A percentile compares a stretch with the other conserved stretches of the same genome.
Conservation (phyloP, 1,140 invertebrate genomes). For the Mercenaria mercenaria region DNA sequence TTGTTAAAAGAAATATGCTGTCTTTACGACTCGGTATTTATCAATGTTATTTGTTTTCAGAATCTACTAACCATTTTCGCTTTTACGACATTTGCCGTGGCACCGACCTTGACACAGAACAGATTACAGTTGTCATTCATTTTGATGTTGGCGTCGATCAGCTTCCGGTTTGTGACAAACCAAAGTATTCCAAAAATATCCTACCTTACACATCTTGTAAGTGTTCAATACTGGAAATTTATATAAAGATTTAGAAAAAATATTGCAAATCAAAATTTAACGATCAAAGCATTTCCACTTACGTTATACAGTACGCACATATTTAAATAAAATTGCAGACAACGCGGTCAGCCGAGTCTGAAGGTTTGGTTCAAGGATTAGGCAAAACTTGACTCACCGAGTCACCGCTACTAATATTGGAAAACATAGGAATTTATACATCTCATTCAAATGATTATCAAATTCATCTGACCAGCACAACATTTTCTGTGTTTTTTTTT, state of each 20-base stretch:
- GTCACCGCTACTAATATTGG: too few species aligned
- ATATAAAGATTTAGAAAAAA: too few species aligned
- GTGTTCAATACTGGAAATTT: too few species aligned
- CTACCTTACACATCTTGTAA: constrained; percentile 82
- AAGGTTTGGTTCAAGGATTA: too few species aligned
- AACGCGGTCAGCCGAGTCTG: neutral
- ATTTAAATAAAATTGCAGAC: neutral
- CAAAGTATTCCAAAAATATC: constrained; percentile 83
- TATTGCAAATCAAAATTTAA: neutral
- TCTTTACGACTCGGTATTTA: too few species aligned
- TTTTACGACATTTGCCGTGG: constrained; percentile 81
- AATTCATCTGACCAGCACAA: too few species aligned
- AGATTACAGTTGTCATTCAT: constrained; percentile 82
- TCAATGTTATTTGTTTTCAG: constrained; percentile 76
- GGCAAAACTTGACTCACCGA: too few species aligned
- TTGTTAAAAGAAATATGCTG: too few species aligned
- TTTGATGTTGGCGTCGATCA: constrained; percentile 79
- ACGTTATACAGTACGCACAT: too few species aligned
- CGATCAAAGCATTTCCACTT: neutral
- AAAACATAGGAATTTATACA: too few species aligned
- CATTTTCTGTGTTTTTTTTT: too few species aligned
- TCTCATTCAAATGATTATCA: too few species aligned
- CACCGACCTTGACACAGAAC: constrained; percentile 72
- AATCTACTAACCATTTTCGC: constrained; percentile 78
- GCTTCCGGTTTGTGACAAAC: constrained; percentile 82